Evolutionary conservation across 2,797 vertebrate genomes (phyloP).

Genomic region (Telmatherina bonti): DNA sequence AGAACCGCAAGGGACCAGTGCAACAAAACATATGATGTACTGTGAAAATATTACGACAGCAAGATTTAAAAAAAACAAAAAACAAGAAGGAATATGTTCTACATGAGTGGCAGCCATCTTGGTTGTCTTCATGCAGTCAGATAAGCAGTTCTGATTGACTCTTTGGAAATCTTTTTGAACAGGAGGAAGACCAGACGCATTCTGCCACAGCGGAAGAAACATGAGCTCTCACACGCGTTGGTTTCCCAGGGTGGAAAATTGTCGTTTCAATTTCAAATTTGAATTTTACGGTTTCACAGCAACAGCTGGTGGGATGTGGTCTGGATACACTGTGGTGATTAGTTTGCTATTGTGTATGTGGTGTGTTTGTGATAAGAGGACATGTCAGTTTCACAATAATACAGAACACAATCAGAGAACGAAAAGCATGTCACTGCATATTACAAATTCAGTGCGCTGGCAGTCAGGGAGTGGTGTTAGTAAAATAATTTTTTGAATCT

Average conservation of each 20-base stretch:
- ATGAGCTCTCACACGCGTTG: slow-evolving; percentile 19
- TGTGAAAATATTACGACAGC: neutral
- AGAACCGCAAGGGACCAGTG: neutral
- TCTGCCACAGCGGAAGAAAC: slow-evolving; percentile 1
- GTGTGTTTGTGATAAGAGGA: slow-evolving; percentile 5
- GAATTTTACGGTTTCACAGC: slow-evolving; percentile 11
- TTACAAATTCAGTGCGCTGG: slow-evolving; percentile 9
- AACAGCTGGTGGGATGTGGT: slow-evolving; percentile 12
- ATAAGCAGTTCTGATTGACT: neutral
- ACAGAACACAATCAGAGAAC: slow-evolving; percentile 8
- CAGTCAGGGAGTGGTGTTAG: slow-evolving; percentile 5
- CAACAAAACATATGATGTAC: neutral
- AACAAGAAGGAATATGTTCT: neutral
- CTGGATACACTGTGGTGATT: slow-evolving; percentile 2
- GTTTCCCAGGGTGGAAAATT: slow-evolving; percentile 29
- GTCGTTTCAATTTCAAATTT: slow-evolving; percentile 24
- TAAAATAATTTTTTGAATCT: slow-evolving; percentile 19
- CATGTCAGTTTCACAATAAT: slow-evolving; percentile 6
- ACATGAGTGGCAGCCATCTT: neutral
- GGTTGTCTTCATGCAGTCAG: neutral
- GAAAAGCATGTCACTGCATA: slow-evolving; percentile 8
- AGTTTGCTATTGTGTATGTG: neutral
- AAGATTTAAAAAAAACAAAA: neutral
- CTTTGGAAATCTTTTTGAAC: neutral
- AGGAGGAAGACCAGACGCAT: neutral